phyloP scores from a whole-genome alignment of 2,797 vertebrate species.

The Synaphobranchus kaupii region DNA sequence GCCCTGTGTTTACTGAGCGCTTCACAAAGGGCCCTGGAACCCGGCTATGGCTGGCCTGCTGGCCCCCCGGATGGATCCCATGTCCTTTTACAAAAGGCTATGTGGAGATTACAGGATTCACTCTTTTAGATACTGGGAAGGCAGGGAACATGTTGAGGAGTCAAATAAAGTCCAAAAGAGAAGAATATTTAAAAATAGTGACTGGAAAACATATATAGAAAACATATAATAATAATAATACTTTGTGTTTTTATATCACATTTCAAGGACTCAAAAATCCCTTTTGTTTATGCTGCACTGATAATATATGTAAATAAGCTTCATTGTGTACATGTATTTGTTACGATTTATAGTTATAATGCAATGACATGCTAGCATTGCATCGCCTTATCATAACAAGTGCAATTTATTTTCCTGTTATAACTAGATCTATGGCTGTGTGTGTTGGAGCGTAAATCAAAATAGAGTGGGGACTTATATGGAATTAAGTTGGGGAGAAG shows the following conservation, averaged over 20 bases:
- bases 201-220: too few species aligned
- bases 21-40: conserved; percentile 1
- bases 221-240: background rate
- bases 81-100: background rate
- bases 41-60: background rate
- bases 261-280: background rate
- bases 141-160: background rate
- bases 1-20: conserved; percentile 24
- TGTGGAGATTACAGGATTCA: background rate
- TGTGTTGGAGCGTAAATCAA: background rate
- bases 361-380: background rate
- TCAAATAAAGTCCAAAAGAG: background rate
- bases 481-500: background rate
- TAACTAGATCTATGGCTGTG: background rate
- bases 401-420: background rate
- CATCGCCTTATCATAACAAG: background rate
- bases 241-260: background rate
- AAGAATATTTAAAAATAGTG: background rate
- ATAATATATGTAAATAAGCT: background rate
- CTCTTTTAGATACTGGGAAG: background rate
- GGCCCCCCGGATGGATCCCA: background rate
- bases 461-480: background rate
- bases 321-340: background rate
- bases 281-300: conserved; percentile 7
- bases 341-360: background rate